Evolutionary conservation across 2,113 vertebrate genomes (phyloP), one percentile per base, ranked within the genome.

Genomic region (Poicephalus meyeri): DNA sequence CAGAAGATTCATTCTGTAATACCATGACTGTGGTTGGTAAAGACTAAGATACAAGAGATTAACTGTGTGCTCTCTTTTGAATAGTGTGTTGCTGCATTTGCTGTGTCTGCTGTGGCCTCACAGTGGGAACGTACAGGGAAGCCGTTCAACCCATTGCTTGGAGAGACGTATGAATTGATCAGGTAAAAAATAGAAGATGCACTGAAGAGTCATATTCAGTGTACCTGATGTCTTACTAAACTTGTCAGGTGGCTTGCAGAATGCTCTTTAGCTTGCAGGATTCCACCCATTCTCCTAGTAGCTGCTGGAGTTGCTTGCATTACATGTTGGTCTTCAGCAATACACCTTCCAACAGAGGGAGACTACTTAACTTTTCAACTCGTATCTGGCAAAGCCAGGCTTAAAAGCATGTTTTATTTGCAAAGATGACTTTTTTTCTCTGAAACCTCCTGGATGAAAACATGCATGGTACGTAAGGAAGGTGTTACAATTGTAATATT

Each of bases 51-150:
- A 33, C 65, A 65, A 14, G n/a, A 47, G 42, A 11, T 50, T 56
- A 86, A 65, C 58, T 63, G 10, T 35, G 16, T 77, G 2, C 19
- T 44, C 16, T 89, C 56, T 47, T 31, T 64, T 64, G 94, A 90
- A 46, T 85, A 99, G 99, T 99, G 99, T 84, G 99, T 99, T 29
- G 99, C 99, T 94, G 99, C 99, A 0, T 99, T 99, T 94, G 99
- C 99, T 7, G 99, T 99, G 64, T 99, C 99, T 20, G 99, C 99
- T 18, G 99, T 99, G 21, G 99, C 99, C 10, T 99, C 99, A 1
- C 99, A 99, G 97, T 99, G 99, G 99, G 99, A 99, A 46, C 98
- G 99, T 17, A 99, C 99, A 2, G 99, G 99, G 60, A 99, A 99
- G 92, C 99, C 99, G 1, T 99, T 99, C 97, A 99, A 99, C 96